A percentile compares a stretch with the other conserved stretches of the same genome.
Conservation (phyloP, 1,140 invertebrate genomes). For the Zaprionus capensis region DNA sequence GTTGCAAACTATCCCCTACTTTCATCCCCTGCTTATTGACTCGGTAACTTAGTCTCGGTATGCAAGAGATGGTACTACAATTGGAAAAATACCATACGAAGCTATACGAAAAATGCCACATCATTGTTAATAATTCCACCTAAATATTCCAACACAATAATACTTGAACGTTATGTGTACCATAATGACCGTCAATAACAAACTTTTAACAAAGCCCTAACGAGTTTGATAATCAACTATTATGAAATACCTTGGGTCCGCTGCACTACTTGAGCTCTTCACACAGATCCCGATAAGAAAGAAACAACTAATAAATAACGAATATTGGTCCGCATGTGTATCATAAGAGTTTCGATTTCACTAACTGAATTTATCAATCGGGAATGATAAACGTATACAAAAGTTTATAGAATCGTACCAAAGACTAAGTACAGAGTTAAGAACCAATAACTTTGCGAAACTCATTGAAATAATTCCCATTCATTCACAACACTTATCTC, state of each 20-base stretch:
- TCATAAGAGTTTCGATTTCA: constrained; percentile 4
- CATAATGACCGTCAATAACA: constrained; percentile 6
- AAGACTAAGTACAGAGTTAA: constrained; percentile 46
- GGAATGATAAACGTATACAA: not conserved
- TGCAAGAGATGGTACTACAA: constrained; percentile 8
- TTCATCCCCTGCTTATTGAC: constrained; percentile 40
- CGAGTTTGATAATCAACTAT: not conserved
- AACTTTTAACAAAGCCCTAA: constrained; percentile 3
- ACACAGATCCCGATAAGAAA: not conserved
- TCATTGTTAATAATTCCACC: constrained; percentile 13
- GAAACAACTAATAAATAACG: not conserved
- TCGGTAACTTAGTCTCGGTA: constrained; percentile 51
- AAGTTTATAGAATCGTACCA: constrained; percentile 24
- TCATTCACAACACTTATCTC: constrained; percentile 53
- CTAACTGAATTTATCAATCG: not conserved
- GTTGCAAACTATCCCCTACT: constrained; percentile 24
- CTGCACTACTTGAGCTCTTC: not conserved
- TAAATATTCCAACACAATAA: constrained; percentile 14
- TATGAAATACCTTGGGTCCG: constrained; percentile 1
- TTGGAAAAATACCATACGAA: constrained; percentile 5
- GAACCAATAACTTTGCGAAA: constrained; percentile 14
- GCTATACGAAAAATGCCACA: constrained; percentile 37
- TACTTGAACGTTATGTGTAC: not conserved
- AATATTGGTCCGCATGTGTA: not conserved
- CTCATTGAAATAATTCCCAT: constrained; percentile 40